A percentile compares a stretch with the other conserved stretches of the same genome.
Evolutionary conservation across 2,113 vertebrate genomes (phyloP).

Genomic region (Anas platyrhynchos): DNA sequence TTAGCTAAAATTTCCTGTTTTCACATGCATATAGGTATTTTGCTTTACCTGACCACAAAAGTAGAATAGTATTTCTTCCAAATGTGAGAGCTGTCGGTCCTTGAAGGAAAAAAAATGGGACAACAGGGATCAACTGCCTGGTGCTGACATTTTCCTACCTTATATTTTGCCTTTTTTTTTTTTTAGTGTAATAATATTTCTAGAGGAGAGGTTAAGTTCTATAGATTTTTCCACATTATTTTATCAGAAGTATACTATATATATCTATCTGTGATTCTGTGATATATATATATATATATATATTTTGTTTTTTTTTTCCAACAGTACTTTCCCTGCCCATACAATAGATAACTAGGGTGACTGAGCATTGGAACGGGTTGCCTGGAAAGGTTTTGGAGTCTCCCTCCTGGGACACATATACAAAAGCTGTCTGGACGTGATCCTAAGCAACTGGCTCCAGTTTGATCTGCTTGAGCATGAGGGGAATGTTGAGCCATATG

Average conservation of each 20-base stretch:
- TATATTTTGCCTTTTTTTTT: background rate
- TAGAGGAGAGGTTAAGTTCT: background rate
- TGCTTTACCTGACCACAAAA: background rate
- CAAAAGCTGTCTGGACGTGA: background rate
- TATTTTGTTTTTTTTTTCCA: background rate
- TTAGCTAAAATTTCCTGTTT: background rate
- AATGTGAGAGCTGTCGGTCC: background rate
- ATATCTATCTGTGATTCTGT: background rate
- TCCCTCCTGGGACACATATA: background rate
- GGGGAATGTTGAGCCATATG: background rate
- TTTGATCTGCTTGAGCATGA: background rate
- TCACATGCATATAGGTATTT: background rate
- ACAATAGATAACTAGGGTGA: background rate
- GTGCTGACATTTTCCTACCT: background rate
- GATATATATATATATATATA: too few relatives aligned
- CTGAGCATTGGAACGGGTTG: background rate
- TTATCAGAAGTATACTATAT: background rate
- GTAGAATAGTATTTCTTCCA: background rate
- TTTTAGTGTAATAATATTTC: background rate
- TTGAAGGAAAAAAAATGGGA: background rate
- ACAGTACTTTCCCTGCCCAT: background rate
- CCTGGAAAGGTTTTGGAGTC: background rate
- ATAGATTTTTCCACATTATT: background rate
- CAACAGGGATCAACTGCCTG: background rate
- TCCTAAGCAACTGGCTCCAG: too few relatives aligned